A percentile compares a stretch with the other conserved stretches of the same genome.
Evolutionary conservation across 2,113 vertebrate genomes (phyloP).

Genomic region (Peucedramus taeniatus): DNA sequence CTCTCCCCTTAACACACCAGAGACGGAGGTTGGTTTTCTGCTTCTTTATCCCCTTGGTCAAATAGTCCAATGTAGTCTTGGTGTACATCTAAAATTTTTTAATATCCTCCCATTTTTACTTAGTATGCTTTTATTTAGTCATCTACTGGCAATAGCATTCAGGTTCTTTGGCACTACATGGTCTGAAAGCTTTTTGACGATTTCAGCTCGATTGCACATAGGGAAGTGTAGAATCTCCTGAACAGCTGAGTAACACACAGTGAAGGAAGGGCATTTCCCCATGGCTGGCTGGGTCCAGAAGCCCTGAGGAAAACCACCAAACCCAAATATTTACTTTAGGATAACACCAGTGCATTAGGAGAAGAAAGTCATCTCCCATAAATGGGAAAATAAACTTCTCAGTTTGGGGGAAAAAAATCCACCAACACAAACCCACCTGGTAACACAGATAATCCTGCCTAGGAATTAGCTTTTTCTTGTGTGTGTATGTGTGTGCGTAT

Average conservation of each 20-base stretch:
- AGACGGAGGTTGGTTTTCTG: background rate
- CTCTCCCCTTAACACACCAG: background rate
- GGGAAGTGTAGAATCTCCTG: background rate
- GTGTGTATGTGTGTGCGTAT: too few species aligned
- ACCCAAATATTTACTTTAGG: background rate
- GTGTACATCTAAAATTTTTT: background rate
- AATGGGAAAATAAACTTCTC: background rate
- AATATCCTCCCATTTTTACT: background rate
- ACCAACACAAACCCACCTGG: background rate
- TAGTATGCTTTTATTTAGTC: background rate
- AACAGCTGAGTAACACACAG: background rate
- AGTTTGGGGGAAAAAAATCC: background rate
- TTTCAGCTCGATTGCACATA: background rate
- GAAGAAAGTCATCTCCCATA: background rate
- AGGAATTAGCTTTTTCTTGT: background rate
- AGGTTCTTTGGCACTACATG: background rate
- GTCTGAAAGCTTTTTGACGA: background rate
- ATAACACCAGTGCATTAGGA: background rate
- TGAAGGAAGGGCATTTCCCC: background rate
- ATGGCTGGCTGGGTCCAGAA: background rate
- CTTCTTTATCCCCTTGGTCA: background rate
- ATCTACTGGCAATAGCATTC: background rate
- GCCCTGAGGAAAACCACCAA: background rate
- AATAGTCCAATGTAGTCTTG: background rate
- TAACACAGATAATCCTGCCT: background rate